A percentile compares a stretch with the other conserved stretches of the same genome.
These are phyloP conservation scores for Chrysaora quinquecirrha DNA, from an alignment of 30 jellyfish, hydroid and myxozoan species.

Conservation along the genomic window DNA sequence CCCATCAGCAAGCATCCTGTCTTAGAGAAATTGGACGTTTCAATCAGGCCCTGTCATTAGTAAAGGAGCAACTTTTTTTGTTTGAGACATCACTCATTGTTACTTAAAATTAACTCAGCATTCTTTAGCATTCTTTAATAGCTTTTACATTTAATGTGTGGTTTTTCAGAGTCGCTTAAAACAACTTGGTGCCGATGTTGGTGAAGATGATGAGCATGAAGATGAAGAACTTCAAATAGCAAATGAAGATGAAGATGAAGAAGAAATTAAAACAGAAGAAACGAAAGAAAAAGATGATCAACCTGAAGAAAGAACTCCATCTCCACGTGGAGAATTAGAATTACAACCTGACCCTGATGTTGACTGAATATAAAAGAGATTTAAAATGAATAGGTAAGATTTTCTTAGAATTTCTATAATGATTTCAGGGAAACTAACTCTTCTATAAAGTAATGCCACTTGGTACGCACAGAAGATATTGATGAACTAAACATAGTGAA, in stretches of 20 bases:
- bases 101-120: no score
- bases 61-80: not conserved
- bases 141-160: not conserved
- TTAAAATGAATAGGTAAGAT: no score
- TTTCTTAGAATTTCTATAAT: no score
- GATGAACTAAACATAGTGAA: no score
- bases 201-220: constrained; percentile 68
- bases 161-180: constrained; percentile 63
- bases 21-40: not conserved
- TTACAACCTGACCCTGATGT: not conserved
- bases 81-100: not conserved
- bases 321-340: constrained; percentile 58
- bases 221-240: constrained; percentile 60
- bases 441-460: no score
- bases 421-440: no score
- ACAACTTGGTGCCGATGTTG: constrained; percentile 64
- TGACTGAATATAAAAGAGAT: constrained; percentile 31
- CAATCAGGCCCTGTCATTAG: not conserved
- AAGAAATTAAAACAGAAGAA: not conserved
- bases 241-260: not conserved
- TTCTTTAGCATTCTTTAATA: not conserved
- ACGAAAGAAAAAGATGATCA: constrained; percentile 7
- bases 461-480: no score
- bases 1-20: not conserved
- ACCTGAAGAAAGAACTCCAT: constrained; percentile 15